Conservation (phyloP, 2,797 vertebrate species). For the Rachycentron canadum region DNA sequence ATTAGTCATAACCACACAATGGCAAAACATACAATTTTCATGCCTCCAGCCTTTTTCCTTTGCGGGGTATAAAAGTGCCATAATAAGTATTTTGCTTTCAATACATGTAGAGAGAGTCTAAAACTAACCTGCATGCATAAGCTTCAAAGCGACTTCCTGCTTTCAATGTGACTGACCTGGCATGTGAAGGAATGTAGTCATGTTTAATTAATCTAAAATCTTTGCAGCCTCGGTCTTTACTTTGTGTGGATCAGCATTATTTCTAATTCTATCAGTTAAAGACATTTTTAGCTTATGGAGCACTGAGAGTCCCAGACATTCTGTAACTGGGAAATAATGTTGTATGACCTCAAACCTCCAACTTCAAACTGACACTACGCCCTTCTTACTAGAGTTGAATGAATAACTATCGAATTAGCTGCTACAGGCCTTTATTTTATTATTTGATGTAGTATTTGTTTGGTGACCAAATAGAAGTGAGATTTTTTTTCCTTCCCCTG, state of each 20-base stretch:
- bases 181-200: conserved; percentile 51
- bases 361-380: background rate
- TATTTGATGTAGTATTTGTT: conserved; percentile 1
- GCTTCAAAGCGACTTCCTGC: background rate
- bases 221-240: conserved; percentile 34
- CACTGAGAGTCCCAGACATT: background rate
- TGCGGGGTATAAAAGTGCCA: conserved; percentile 36
- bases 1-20: conserved; percentile 81
- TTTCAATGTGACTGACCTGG: conserved; percentile 26
- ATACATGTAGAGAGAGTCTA: conserved; percentile 41
- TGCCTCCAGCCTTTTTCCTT: conserved; percentile 43
- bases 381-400: background rate
- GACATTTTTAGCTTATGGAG: conserved; percentile 1
- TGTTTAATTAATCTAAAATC: conserved; percentile 72
- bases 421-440: background rate
- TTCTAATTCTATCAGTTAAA: conserved; percentile 32
- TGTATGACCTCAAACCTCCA: background rate
- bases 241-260: conserved; percentile 40
- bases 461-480: background rate
- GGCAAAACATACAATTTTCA: conserved; percentile 80
- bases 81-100: conserved; percentile 59
- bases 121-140: conserved; percentile 22
- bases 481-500: background rate
- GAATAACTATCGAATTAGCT: background rate
- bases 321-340: background rate